Evolutionary conservation across 2,888 invertebrate genomes (phyloP).

Genomic region (Hedya salicella): DNA sequence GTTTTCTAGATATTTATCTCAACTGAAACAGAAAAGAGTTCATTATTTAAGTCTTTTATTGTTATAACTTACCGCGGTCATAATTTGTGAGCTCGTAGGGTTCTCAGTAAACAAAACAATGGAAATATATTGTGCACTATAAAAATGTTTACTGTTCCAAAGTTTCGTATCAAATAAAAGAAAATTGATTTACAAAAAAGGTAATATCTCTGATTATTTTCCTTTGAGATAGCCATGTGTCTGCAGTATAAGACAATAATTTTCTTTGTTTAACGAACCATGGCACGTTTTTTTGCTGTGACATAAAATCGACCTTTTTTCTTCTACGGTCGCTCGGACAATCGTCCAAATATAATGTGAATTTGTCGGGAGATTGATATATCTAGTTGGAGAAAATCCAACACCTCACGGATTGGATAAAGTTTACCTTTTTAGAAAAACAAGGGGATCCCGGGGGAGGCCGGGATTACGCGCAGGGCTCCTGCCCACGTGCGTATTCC

Average conservation of each 20-base stretch:
- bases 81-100: conserved; percentile 18
- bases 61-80: conserved; percentile 41
- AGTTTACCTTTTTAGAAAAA: conserved; percentile 72
- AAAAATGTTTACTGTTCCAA: conserved; percentile 18
- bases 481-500: conserved; percentile 55
- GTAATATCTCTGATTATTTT: conserved; percentile 25
- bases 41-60: conserved; percentile 55
- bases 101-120: conserved; percentile 8
- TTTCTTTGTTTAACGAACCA: conserved; percentile 77
- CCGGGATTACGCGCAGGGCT: conserved; percentile 59
- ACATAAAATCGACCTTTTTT: conserved; percentile 73
- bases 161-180: background rate
- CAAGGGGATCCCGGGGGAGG: conserved; percentile 59
- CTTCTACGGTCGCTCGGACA: conserved; percentile 64
- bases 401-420: conserved; percentile 69
- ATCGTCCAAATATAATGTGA: conserved; percentile 71
- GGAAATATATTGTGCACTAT: background rate
- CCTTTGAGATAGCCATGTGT: conserved; percentile 15
- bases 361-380: conserved; percentile 62
- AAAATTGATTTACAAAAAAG: conserved; percentile 13
- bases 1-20: conserved; percentile 61
- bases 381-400: conserved; percentile 62
- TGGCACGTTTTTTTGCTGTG: conserved; percentile 62
- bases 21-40: conserved; percentile 54
- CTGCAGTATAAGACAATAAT: conserved; percentile 60